A percentile compares a stretch with the other conserved stretches of the same genome.
These are phyloP conservation scores for Heterodera filipjevi DNA, from an alignment of 2,888 invertebrate species.

Conservation along the genomic window DNA sequence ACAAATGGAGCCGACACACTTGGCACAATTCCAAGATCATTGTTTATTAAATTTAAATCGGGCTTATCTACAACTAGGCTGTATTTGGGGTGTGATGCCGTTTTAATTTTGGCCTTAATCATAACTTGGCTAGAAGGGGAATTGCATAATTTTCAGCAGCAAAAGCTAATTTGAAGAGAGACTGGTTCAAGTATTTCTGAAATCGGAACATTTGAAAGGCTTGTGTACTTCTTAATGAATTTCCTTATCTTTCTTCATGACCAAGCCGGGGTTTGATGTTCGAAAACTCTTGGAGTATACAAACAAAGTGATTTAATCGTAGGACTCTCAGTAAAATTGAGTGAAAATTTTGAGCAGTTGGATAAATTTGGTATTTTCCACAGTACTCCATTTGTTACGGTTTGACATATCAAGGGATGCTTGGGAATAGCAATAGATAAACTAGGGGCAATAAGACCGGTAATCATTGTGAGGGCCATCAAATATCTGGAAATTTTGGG, in stretches of 20 bases:
- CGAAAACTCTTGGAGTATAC: background rate
- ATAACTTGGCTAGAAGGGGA: slow-evolving; percentile 12
- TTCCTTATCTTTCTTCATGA: background rate
- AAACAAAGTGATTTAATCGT: background rate
- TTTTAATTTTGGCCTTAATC: background rate
- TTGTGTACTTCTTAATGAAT: background rate
- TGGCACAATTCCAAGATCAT: background rate
- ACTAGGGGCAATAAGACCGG: background rate
- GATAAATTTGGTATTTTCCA: background rate
- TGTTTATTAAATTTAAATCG: background rate
- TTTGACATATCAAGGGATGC: slow-evolving; percentile 2
- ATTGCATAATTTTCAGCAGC: background rate
- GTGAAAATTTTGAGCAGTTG: background rate
- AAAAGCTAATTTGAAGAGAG: background rate
- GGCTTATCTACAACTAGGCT: background rate
- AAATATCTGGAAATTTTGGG: background rate
- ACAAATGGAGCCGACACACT: slow-evolving; percentile 6
- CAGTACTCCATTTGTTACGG: background rate
- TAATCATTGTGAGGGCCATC: background rate
- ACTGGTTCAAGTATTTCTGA: background rate
- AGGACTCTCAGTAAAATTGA: background rate
- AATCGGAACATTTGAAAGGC: background rate
- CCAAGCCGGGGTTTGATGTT: background rate
- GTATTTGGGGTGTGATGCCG: background rate
- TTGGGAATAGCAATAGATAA: background rate